Conservation (phyloP, 2,113 vertebrate species). For the Quiscalus mexicanus region DNA sequence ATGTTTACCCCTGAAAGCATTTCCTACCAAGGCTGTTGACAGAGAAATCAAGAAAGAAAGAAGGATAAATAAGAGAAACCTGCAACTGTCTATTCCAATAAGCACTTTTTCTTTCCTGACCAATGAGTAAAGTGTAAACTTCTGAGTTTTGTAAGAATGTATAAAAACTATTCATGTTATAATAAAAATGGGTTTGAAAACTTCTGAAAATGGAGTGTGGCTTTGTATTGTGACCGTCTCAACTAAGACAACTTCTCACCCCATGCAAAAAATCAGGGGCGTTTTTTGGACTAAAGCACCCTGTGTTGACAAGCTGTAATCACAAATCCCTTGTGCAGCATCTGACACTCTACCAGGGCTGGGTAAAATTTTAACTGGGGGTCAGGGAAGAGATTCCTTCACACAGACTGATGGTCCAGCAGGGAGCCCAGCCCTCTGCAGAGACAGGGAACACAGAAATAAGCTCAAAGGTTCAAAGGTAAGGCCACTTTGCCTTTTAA, state of each 20-base stretch:
- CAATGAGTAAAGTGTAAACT: background rate
- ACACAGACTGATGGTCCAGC: fast-evolving
- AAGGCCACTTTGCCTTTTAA: fast-evolving
- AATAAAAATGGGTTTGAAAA: background rate
- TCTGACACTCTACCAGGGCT: too few relatives aligned
- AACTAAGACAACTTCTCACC: background rate
- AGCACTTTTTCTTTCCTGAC: background rate
- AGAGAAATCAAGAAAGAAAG: background rate
- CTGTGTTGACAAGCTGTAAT: background rate
- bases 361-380: fast-evolving
- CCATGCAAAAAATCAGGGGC: fast-evolving
- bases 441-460: fast-evolving
- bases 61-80: background rate
- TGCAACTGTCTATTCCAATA: background rate
- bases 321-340: background rate
- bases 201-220: background rate
- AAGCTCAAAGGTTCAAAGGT: background rate
- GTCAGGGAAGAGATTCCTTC: background rate
- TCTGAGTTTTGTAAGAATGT: background rate
- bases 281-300: background rate
- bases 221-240: background rate
- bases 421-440: background rate
- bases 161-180: background rate
- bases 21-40: background rate
- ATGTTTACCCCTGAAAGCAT: background rate